Evolutionary conservation across 1,140 invertebrate genomes (phyloP), one percentile per base, ranked within the genome.

Genomic region (Latrodectus geometricus): DNA sequence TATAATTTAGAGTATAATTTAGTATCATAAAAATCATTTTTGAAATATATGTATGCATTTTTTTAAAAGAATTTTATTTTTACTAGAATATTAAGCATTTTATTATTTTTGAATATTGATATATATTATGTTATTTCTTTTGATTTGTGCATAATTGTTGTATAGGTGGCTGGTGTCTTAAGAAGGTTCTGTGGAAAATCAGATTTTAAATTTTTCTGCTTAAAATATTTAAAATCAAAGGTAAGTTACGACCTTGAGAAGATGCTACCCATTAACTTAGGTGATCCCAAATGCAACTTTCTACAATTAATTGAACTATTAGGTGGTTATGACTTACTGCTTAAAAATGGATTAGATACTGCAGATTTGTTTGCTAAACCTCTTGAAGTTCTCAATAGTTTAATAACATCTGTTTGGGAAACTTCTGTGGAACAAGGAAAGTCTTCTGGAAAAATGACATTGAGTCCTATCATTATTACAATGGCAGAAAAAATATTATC

Each of bases 311-410:
- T 50, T 8, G 61, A 88, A 66, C 14, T 88, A 5, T 54, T 88
- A 56, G 66, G 15, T 65, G 87, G 87, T 3, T 74, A 88, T 88
- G 81, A 74, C 35, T n/a, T 70, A 49, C 54, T 88, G n/a, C 61
- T 88, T 9, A 78, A 49, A 65, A 68, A 66, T 79, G 70, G 70
- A 17, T 52, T 84, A 20, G 17, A 21, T 21, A 12, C 66, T 69
- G 15, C 20, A 20, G 48, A 12, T 4, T 23, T 81, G 3, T 69
- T 69, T 69, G 17, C 0, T 61, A 61, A 61, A 9, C 68, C 48
- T 81, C 48, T 14, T 20, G 15, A 56, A 23, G 17, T 12, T 75
- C 21, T 72, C 49, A 23, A 56, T 75, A 86, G 35, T 48, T 75
- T 87, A 17, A 74, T 87, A 35, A 17, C 75, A 48, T 69, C 86